Base-by-base conservation (phyloP, 2,113 vertebrate genomes). In the Chitala chitala region DNA sequence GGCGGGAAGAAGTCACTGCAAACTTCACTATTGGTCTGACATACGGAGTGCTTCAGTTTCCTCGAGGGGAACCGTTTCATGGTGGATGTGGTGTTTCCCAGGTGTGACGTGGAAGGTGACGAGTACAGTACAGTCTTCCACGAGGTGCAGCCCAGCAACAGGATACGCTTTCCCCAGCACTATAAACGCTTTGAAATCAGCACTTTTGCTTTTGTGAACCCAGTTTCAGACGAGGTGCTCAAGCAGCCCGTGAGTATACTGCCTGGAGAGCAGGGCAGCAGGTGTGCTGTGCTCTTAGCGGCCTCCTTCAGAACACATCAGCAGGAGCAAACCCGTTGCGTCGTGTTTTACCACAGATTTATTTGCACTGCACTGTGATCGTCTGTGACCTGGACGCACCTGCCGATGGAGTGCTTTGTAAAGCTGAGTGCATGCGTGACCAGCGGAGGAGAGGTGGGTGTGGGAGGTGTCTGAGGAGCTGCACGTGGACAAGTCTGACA, bases 181-280 rank as follows among this genome's bases (percentile, higher is more conserved):
- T 53, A 59, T 29, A 75, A 75, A 29, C 74, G 22, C 24, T 69
- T 75, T 24, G 74, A 75, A 38, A 53, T 75, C 38, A 75, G 58
- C 40, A 75, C 63, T 12, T 75, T 75, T 29, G 38, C 74, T 24
- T 75, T 75, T 31, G 51, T 69, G 20, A 31, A 50, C 7, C 53
- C 53, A 8, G 3, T 46, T n/a, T 46, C 63, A 29, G 56, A n/a
- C 22, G 22, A 58, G 24, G 20, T 75, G 38, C 54, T 75, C 13
- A 36, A 33, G 1, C 63, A 59, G 2, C 51, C 66, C 12, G 74
- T 75, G 40, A 69, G 74, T 68, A 5, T 17, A 48, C 7, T 12
- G 1, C 20, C 22, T 1, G 10, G n/a, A n/a, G n/a, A n/a, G n/a
- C n/a, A n/a, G n/a, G n/a, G n/a, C n/a, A n/a, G n/a, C n/a, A n/a